Evolutionary conservation across 2,888 invertebrate species (phyloP), one percentile per base, ranked within the genome.

Genomic region (Cantharis rufa): DNA sequence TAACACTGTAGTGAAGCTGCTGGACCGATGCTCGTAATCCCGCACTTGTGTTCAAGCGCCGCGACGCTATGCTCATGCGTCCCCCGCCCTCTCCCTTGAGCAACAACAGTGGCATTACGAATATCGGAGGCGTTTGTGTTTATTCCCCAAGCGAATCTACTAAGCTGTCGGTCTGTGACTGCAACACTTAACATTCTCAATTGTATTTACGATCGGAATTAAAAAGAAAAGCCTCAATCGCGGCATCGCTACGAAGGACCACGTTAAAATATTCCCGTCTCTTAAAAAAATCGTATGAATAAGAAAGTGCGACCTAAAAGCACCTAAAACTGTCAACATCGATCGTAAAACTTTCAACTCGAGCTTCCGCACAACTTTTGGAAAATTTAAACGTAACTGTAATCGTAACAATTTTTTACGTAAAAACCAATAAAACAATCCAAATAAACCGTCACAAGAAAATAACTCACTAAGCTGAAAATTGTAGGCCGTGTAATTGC

Each of bases 31-130:
- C 84, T 83, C 84, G 85, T 87, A 88, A 88, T 87, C 87, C 88
- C 84, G 87, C 88, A 88, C 88, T 88, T 88, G 88, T 88, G 88
- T 88, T 88, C 85, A 86, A 87, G 86, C 88, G 87, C 86, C 88
- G 87, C 86, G 88, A 85, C 87, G 87, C 86, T 85, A 81, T 86
- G 88, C 88, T 88, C 88, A 88, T 88, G 88, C 88, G 88, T 88
- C 87, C 86, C 87, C 86, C 85, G 84, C 84, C 84, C 82, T 81
- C 83, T 84, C 83, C 82, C 82, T 81, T 82, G 80, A 82, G 78
- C 82, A 82, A 85, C 86, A 86, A 87, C 86, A 87, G 87, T 86
- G 86, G 86, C 86, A 86, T 87, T 85, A 86, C 83, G 86, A 86
- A 85, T 86, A 86, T 87, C 85, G 87, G 84, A 87, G 86, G 87